Conservation (phyloP, 35 echinoderm and acorn worm genomes). For the Lytechinus pictus region DNA sequence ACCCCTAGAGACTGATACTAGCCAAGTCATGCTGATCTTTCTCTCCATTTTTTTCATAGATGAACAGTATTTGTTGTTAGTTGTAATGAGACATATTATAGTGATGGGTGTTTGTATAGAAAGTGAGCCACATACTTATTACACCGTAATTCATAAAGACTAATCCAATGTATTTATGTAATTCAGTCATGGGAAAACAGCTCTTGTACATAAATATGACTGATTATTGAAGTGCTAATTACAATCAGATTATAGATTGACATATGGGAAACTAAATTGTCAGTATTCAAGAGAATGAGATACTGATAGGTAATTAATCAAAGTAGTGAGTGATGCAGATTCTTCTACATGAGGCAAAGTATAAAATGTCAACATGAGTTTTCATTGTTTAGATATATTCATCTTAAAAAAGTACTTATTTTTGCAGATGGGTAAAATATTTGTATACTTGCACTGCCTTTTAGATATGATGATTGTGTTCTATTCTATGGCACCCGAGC, state of each 20-base stretch:
- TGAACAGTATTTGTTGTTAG: background rate
- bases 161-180: background rate
- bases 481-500: too few relatives aligned
- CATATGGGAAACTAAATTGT: background rate
- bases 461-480: too few relatives aligned
- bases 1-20: background rate
- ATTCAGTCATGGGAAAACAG: background rate
- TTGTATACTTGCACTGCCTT: background rate
- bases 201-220: background rate
- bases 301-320: background rate
- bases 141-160: background rate
- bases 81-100: background rate
- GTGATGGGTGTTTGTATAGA: background rate
- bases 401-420: background rate
- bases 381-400: background rate
- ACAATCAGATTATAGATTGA: background rate
- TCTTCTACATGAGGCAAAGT: background rate
- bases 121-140: background rate
- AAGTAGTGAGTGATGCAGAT: background rate
- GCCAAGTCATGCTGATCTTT: background rate
- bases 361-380: background rate
- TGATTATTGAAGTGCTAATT: background rate
- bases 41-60: background rate
- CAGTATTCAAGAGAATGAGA: background rate
- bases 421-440: too few relatives aligned